Evolutionary conservation across 2,113 vertebrate genomes (phyloP).

Genomic region (Oceanites oceanicus): DNA sequence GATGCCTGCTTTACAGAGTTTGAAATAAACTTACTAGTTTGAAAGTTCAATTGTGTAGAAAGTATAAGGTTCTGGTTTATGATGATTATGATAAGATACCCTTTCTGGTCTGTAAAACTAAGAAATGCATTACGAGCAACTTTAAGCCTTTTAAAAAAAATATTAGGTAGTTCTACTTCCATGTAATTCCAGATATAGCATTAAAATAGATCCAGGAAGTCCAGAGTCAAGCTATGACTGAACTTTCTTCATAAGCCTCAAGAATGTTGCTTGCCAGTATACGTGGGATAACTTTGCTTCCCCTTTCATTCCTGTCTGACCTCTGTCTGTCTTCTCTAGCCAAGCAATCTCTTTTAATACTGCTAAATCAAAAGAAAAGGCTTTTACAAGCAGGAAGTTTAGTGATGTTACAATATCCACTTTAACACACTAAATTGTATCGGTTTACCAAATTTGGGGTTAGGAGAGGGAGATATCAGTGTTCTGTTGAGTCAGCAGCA

Average conservation of each 20-base stretch:
- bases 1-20: background rate
- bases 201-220: background rate
- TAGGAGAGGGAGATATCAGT: background rate
- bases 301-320: background rate
- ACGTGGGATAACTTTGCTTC: background rate
- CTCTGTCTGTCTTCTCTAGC: background rate
- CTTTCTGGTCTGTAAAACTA: background rate
- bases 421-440: background rate
- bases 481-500: background rate
- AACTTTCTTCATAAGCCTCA: background rate
- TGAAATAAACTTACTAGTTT: background rate
- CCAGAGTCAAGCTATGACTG: background rate
- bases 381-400: background rate
- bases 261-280: background rate
- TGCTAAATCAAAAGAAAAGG: background rate
- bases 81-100: background rate
- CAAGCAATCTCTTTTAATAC: background rate
- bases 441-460: background rate
- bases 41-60: background rate
- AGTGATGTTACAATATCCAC: background rate
- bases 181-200: background rate
- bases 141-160: background rate
- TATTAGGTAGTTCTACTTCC: background rate
- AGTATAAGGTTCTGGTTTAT: background rate
- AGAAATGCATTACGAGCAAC: background rate